Evolutionary conservation across 2,888 invertebrate genomes (phyloP), one percentile per base, ranked within the genome.

Genomic region (Mylabris sibirica): DNA sequence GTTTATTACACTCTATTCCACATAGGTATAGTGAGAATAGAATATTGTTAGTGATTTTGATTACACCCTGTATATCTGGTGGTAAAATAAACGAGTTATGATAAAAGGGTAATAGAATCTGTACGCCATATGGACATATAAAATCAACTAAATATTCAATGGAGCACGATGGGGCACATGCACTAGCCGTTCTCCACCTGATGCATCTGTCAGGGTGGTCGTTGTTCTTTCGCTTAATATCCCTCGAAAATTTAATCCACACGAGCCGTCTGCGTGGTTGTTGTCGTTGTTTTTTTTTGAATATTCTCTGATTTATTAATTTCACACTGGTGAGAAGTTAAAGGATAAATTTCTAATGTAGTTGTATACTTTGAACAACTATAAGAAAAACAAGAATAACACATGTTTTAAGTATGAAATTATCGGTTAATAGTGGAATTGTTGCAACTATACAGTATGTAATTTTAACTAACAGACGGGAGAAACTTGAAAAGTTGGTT

Each of bases 131-230:
- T 49, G 49, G 49, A 49, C 20, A 20, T 49, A 20, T 22, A n/a
- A 44, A 44, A 44, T 44, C 44, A 44, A 17, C 44, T 11, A 20
- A 49, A 49, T 20, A 20, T 49, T 49, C 20, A 49, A 49, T 49
- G 49, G 49, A 20, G 49, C 49, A 49, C 49, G 49, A 49, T 49
- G 49, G 49, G 74, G 74, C 69, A 65, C 67, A 70, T 67, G 70
- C 67, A 62, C 60, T 41, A 38, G 63, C 65, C 38, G 44, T 49
- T 49, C 49, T 35, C 67, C 70, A 71, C 61, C 65, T 71, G 70
- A 71, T 67, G 68, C 67, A 35, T 30, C 14, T 38, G 61, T 60
- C 57, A 65, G 69, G 69, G 69, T 66, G 65, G 70, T 66, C 65
- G 24, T 20, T 35, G n/a, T 49, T 2, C 2, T 20, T 20, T 20